Evolutionary conservation across 2,113 vertebrate species (phyloP), one percentile per base, ranked within the genome.

Genomic region (Dicerorhinus sumatrensis): DNA sequence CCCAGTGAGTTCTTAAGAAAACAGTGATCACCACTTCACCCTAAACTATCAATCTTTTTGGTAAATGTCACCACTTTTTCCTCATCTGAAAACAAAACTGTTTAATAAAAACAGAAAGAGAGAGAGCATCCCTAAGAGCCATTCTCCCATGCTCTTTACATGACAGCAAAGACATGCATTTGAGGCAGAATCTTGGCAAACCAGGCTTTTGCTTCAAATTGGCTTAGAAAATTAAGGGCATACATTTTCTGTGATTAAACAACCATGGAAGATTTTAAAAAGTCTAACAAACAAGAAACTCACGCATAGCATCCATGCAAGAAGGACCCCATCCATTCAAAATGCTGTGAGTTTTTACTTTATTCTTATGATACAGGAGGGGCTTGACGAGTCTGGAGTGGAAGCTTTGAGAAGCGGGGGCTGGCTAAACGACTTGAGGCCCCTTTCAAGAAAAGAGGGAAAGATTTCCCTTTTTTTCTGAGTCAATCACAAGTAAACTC

Each of bases 191-290:
- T 72, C 31, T 92, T 65, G 13, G 86, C 62, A 86, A 51, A 39
- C 92, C 94, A 54, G 89, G 33, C 48, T 90, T 89, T 54, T 39
- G 25, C 56, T 83, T 90, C 48, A 56, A 90, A 95, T 33, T 91
- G 42, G 94, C 48, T 96, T 93, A 96, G 80, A 93, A 93, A 97
- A 98, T 88, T 27, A 97, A 96, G 82, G 48, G 6, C 63, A 36
- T 6, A 18, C 36, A 10, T 63, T 48, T 83, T 91, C 72, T 89
- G 83, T 91, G 91, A 94, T 91, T 75, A 92, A 96, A 95, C 27
- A 33, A 84, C 21, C 73, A 36, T 33, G 69, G 67, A 79, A 63
- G 81, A 84, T 56, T 90, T 93, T 83, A 60, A 79, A 91, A 91
- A 81, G n/a, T 21, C 82, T 72, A 51, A 84, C 77, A 87, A 93